Conservation (phyloP, 2,113 vertebrate species). For the Neolamprologus longior region DNA sequence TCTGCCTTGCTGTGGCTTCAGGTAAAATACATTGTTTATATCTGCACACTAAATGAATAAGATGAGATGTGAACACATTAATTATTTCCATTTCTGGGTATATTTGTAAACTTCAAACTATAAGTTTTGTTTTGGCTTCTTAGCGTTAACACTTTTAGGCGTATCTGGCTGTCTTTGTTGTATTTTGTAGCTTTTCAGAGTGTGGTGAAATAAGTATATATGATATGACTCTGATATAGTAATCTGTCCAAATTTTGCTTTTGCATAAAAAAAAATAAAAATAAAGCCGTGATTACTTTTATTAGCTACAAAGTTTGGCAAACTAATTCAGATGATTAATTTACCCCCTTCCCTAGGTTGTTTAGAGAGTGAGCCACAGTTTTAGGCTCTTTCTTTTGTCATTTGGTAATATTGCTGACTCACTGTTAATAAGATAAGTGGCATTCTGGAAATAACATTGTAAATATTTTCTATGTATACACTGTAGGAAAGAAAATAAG, state of each 20-base stretch:
- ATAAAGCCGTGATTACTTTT: not conserved
- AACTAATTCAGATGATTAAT: not conserved
- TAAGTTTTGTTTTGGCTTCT: not conserved
- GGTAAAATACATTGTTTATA: slow-evolving; percentile 61
- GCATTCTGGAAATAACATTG: not conserved
- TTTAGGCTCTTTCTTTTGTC: not conserved
- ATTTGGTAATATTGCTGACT: not conserved
- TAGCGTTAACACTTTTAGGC: fast-evolving
- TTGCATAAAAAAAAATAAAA: not conserved
- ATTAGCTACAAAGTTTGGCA: not conserved
- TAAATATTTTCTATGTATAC: not conserved
- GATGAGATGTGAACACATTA: not conserved
- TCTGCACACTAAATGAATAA: not conserved
- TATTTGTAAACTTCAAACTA: not conserved
- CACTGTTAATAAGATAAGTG: not conserved
- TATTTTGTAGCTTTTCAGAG: not conserved
- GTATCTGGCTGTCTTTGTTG: not conserved
- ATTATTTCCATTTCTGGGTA: not conserved
- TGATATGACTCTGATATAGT: not conserved
- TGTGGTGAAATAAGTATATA: not conserved
- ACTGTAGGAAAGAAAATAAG: not conserved
- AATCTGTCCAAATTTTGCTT: not conserved
- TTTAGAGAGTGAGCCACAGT: not conserved
- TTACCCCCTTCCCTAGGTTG: not conserved
- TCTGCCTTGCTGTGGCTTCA: slow-evolving; percentile 88